These are phyloP conservation scores for Manis crassicaudata DNA, from an alignment of 2,797 vertebrate species.

Conservation along the genomic window DNA sequence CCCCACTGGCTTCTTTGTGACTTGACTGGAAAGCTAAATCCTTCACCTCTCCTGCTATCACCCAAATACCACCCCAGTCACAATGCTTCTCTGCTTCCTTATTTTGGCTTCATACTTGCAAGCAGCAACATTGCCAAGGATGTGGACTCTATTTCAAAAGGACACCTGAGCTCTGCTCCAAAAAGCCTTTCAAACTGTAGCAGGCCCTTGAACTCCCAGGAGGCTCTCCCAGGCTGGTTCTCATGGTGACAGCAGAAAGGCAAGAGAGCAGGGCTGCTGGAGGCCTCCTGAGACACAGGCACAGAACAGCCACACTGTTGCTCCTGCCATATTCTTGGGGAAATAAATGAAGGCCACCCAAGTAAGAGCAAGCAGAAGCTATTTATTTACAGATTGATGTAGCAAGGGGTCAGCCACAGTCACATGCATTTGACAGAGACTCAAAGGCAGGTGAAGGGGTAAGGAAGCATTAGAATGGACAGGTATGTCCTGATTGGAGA, in stretches of 20 bases:
- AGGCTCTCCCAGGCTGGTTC: not conserved
- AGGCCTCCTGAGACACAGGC: not conserved
- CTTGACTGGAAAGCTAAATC: not conserved
- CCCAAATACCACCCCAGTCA: not conserved
- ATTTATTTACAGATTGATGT: not conserved
- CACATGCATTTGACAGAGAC: not conserved
- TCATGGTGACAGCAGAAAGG: not conserved
- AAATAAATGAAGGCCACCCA: slow-evolving; percentile 16
- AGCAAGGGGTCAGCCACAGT: not conserved
- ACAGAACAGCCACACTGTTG: not conserved
- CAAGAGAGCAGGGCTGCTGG: not conserved
- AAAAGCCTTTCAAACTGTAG: not conserved
- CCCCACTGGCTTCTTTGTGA: not conserved
- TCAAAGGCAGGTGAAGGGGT: not conserved
- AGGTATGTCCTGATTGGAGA: not conserved
- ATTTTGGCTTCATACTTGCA: not conserved
- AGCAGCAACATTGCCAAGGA: not conserved
- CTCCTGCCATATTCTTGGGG: not conserved
- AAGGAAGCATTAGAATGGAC: not conserved
- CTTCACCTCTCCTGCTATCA: not conserved
- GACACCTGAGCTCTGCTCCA: not conserved
- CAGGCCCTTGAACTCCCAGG: not conserved
- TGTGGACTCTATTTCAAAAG: not conserved
- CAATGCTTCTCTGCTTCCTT: not conserved
- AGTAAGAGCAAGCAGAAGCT: not conserved